phyloP scores from a whole-genome alignment of 2,888 invertebrate genomes.

The Piscicola geometra region DNA sequence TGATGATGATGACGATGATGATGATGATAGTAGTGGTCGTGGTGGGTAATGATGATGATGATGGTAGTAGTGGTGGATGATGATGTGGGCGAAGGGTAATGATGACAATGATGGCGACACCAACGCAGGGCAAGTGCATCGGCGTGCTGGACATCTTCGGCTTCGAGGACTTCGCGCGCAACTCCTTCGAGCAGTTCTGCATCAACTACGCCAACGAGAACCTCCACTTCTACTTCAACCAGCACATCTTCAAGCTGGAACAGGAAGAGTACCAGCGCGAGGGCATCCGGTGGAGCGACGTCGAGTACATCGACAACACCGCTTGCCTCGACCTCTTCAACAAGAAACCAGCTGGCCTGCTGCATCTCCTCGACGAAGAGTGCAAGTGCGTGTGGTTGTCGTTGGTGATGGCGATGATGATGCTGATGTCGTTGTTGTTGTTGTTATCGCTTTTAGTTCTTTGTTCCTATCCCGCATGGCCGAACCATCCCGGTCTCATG shows the following conservation, averaged over 20 bases:
- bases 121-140: conserved; percentile 73
- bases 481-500: too few species aligned
- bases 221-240: conserved; percentile 93
- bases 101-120: too few species aligned
- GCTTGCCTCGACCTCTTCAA: conserved; percentile 87
- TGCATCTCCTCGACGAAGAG: conserved; percentile 88
- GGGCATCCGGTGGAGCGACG: conserved; percentile 89
- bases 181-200: conserved; percentile 90
- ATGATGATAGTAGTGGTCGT: too few species aligned
- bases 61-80: too few species aligned
- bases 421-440: too few species aligned
- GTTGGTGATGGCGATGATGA: too few species aligned
- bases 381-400: conserved; percentile 72
- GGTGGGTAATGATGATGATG: too few species aligned
- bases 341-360: conserved; percentile 79
- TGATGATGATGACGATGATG: too few species aligned
- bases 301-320: conserved; percentile 91
- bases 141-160: conserved; percentile 93
- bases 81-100: too few species aligned
- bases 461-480: too few species aligned
- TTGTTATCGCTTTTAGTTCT: too few species aligned
- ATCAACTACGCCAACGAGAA: conserved; percentile 97
- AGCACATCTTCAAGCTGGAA: conserved; percentile 80
- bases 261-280: conserved; percentile 91
- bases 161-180: conserved; percentile 81